phyloP scores from a whole-genome alignment of 2,888 invertebrate genomes.

The Parnassius apollo region DNA sequence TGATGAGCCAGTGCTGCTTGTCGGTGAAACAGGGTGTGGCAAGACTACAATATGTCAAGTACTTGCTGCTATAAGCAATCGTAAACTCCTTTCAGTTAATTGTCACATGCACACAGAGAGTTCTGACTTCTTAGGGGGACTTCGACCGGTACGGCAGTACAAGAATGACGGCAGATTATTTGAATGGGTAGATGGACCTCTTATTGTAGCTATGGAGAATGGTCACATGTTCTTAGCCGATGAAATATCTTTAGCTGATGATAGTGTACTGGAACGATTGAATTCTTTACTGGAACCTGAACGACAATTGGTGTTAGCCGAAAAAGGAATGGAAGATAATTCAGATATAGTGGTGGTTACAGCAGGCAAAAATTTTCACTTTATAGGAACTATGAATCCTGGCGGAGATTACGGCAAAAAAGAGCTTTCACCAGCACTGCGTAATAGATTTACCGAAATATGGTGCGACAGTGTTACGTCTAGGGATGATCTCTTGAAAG shows the following conservation, averaged over 20 bases:
- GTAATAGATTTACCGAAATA: slow-evolving; percentile 99
- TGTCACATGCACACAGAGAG: slow-evolving; percentile 99
- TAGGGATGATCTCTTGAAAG: slow-evolving; percentile 87
- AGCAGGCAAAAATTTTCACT: slow-evolving; percentile 89
- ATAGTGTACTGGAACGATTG: slow-evolving; percentile 97
- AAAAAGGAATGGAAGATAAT: slow-evolving; percentile 88
- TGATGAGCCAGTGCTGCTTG: slow-evolving; percentile 95
- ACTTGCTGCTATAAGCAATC: slow-evolving; percentile 85
- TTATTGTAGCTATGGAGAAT: slow-evolving; percentile 93
- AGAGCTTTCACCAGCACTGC: slow-evolving; percentile 97
- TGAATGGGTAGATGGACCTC: slow-evolving; percentile 98
- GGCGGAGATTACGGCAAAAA: slow-evolving; percentile 99
- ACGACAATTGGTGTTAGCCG: slow-evolving; percentile 92
- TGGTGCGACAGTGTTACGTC: slow-evolving; percentile 94
- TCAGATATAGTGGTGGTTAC: slow-evolving; percentile 82
- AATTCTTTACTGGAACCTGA: slow-evolving; percentile 98
- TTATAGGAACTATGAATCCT: slow-evolving; percentile 99
- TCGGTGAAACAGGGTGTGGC: slow-evolving; percentile 99
- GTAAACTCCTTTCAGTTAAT: slow-evolving; percentile 90
- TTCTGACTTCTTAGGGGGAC: slow-evolving; percentile 97
- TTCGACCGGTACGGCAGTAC: slow-evolving; percentile 91
- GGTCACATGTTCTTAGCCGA: slow-evolving; percentile 96
- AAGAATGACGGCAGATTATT: slow-evolving; percentile 86
- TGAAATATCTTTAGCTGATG: slow-evolving; percentile 99
- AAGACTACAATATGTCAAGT: slow-evolving; percentile 98